Evolutionary conservation across 2,888 invertebrate species (phyloP).

Genomic region (Globia sparganii): DNA sequence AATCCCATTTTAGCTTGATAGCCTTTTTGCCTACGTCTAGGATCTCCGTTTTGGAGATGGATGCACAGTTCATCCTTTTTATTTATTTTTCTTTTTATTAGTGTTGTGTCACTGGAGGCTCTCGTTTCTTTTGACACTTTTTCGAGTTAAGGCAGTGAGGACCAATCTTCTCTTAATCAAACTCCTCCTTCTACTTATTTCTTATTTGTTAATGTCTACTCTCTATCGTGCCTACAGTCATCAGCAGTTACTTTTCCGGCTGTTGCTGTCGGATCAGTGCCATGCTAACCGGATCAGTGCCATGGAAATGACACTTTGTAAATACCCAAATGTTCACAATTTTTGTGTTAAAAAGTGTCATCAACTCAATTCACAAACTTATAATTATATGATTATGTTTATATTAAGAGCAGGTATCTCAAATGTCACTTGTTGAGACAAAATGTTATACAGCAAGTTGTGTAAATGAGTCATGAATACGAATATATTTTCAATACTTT

Average conservation of each 20-base stretch:
- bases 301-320: background rate
- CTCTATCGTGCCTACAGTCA: background rate
- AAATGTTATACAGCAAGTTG: constrained; percentile 53
- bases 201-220: background rate
- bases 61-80: background rate
- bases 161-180: background rate
- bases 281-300: background rate
- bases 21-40: background rate
- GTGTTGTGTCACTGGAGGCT: background rate
- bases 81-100: background rate
- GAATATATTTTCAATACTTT: constrained; percentile 51
- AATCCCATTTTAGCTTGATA: background rate
- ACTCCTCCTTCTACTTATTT: background rate
- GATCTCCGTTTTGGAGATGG: background rate
- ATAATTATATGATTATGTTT: constrained; percentile 32
- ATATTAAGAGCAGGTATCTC: constrained; percentile 35
- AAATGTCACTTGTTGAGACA: constrained; percentile 46
- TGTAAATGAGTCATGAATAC: constrained; percentile 47
- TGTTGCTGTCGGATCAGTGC: background rate
- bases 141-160: background rate
- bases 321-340: background rate
- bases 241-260: background rate
- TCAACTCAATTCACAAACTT: background rate
- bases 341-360: constrained; percentile 12
- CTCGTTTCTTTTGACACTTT: background rate